A percentile compares a stretch with the other conserved stretches of the same genome.
phyloP scores from a whole-genome alignment of 1,140 invertebrate genomes.

The Cheumatopsyche charites region DNA sequence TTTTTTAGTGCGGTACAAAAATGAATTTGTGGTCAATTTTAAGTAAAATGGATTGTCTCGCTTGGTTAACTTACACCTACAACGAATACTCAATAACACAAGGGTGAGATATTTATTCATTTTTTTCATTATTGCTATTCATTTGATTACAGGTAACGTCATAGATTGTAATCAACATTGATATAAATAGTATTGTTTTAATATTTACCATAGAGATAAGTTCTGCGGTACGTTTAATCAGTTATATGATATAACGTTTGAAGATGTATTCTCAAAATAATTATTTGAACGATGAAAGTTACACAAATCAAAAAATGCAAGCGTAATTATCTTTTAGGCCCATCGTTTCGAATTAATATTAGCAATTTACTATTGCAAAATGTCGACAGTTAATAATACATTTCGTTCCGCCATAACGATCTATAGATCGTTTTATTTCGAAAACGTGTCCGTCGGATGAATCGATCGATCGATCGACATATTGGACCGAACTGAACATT shows the following conservation, averaged over 20 bases:
- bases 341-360: no score
- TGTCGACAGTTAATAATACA: background rate
- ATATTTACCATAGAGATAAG: no score
- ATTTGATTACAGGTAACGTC: no score
- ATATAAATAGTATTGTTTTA: no score
- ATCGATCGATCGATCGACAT: background rate
- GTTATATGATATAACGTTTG: no score
- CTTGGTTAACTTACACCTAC: constrained; percentile 33
- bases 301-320: no score
- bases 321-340: no score
- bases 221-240: no score
- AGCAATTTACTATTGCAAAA: background rate
- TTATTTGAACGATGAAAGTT: no score
- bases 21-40: constrained; percentile 34
- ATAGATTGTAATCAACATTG: no score
- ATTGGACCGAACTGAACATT: background rate
- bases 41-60: constrained; percentile 40
- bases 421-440: constrained; percentile 1
- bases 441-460: background rate
- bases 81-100: constrained; percentile 30
- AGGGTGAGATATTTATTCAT: constrained; percentile 38
- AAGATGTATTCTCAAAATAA: no score
- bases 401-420: no score
- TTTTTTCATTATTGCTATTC: constrained; percentile 1
- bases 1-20: background rate